Conservation (phyloP, 23 tunicate genomes). For the Diplosoma virens region DNA sequence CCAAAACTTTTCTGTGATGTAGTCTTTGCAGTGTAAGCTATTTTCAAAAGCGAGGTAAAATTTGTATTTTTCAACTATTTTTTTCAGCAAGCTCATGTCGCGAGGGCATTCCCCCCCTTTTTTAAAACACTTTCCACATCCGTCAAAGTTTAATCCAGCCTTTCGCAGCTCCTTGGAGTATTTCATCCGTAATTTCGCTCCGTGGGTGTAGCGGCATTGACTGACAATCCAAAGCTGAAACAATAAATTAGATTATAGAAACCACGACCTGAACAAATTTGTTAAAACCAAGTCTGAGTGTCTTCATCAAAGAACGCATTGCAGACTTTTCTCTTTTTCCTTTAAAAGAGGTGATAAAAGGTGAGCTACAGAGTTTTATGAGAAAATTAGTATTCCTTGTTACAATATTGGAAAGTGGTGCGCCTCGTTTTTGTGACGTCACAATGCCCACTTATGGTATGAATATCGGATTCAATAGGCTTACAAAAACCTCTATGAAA, state of each 20-base stretch:
- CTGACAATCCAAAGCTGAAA: slow-evolving; percentile 8
- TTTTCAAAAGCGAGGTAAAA: slow-evolving; percentile 25
- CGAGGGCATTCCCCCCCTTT: not conserved
- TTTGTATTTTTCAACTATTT: not conserved
- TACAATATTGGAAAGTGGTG: too few relatives aligned
- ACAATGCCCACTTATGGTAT: too few relatives aligned
- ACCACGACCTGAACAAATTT: too few relatives aligned
- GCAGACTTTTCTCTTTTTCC: too few relatives aligned
- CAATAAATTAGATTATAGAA: not conserved
- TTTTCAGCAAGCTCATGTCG: not conserved
- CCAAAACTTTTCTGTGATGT: slow-evolving; percentile 36
- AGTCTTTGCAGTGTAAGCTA: slow-evolving; percentile 9
- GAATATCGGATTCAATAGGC: too few relatives aligned
- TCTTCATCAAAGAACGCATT: too few relatives aligned
- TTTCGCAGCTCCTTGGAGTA: not conserved
- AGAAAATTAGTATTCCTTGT: too few relatives aligned
- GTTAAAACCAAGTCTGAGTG: too few relatives aligned
- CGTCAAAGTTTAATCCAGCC: not conserved
- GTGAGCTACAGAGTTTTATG: too few relatives aligned
- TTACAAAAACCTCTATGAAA: too few relatives aligned
- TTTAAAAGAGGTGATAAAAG: too few relatives aligned
- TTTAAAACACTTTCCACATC: slow-evolving; percentile 3
- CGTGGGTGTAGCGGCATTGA: not conserved
- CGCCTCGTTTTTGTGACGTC: too few relatives aligned
- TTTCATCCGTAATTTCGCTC: slow-evolving; percentile 12